Evolutionary conservation across 2,888 invertebrate genomes (phyloP), one percentile per base, ranked within the genome.

Genomic region (Mythimna vitellina): DNA sequence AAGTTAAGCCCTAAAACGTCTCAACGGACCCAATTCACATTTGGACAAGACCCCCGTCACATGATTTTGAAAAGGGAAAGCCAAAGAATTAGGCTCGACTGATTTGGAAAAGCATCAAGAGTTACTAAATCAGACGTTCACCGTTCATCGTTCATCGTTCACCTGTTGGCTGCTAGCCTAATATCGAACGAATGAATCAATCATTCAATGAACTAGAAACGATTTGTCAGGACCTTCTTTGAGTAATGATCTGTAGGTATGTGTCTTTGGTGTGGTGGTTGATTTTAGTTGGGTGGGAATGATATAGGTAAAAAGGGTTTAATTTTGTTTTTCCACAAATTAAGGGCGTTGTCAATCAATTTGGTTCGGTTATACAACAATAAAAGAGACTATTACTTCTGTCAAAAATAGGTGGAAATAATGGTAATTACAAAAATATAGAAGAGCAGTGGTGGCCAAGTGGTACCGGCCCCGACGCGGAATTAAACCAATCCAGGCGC

Each of bases 41-140:
- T 85, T 85, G 84, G 89, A 87, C 87, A 88, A 88, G 87, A 84
- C 86, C 93, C 92, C 91, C 92, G 93, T 93, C 93, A 93, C 93
- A 88, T 87, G 91, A 88, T 91, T 93, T 93, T 93, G 94, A 95
- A 93, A 92, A 94, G 94, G 95, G 95, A 93, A 91, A 90, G 88
- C 90, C 89, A 86, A 89, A 86, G 91, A 91, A 93, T 93, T 92
- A 92, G 91, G 90, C 89, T 89, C 86, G 90, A 91, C 89, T 92
- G 92, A 92, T 92, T 93, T 90, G 90, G 89, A 91, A 92, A 92
- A 89, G 92, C 93, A 94, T 94, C 93, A 93, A 90, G 88, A 93
- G 95, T 92, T 93, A 93, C 91, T 95, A 93, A 94, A 95, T 95
- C 95, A 94, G 92, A 89, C 89, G 90, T 83, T 81, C 77, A 81